Percentiles rank a stretch among this genome's conserved stretches.
Evolutionary conservation across 2,888 invertebrate genomes (phyloP).

Genomic region (Yponomeuta evonymella): DNA sequence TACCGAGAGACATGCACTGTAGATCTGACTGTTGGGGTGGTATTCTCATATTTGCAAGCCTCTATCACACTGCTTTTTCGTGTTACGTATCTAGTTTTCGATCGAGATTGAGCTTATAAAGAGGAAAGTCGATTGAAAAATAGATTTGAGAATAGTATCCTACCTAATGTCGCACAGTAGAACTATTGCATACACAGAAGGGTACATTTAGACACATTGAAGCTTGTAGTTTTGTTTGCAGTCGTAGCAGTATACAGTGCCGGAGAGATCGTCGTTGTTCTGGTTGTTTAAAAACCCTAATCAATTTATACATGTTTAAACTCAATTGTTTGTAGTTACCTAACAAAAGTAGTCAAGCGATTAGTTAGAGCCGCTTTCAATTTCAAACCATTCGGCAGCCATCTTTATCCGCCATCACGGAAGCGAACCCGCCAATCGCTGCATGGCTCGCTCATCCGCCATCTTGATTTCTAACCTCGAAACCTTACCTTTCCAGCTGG

Average conservation of each 20-base stretch:
- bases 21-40: not conserved
- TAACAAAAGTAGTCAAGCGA: not conserved
- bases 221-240: not conserved
- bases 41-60: too few relatives aligned
- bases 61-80: too few relatives aligned
- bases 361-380: not conserved
- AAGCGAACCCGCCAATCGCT: not conserved
- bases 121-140: too few relatives aligned
- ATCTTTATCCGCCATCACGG: not conserved
- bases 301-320: not conserved
- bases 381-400: not conserved
- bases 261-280: not conserved
- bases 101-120: too few relatives aligned
- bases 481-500: constrained; percentile 73
- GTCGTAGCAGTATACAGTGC: not conserved
- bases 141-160: too few relatives aligned
- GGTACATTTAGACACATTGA: not conserved
- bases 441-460: not conserved
- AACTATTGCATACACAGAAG: constrained; percentile 12
- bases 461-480: not conserved
- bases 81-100: too few relatives aligned
- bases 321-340: not conserved
- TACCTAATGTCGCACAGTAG: not conserved
- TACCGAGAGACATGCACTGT: not conserved
- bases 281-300: not conserved